These are phyloP conservation scores for Boloria selene DNA, from an alignment of 2,888 invertebrate species.

Conservation along the genomic window DNA sequence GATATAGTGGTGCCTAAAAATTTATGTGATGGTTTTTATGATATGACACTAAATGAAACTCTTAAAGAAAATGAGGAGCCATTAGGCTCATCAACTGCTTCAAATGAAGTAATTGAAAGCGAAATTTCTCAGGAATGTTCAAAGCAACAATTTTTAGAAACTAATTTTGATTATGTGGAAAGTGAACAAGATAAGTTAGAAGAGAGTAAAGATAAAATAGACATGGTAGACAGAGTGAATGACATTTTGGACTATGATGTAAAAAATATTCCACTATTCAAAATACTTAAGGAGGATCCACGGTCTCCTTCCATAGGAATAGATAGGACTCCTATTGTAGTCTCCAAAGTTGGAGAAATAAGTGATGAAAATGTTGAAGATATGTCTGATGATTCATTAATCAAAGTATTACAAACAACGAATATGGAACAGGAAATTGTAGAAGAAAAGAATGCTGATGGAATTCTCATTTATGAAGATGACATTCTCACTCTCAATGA, in stretches of 20 bases:
- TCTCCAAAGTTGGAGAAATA: conserved; percentile 54
- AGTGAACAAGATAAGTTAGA: conserved; percentile 52
- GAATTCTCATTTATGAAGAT: conserved; percentile 84
- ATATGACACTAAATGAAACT: conserved; percentile 65
- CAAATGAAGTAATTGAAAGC: conserved; percentile 66
- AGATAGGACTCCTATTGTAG: conserved; percentile 76
- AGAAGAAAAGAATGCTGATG: conserved; percentile 66
- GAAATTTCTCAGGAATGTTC: conserved; percentile 56
- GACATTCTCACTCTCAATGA: conserved; percentile 54
- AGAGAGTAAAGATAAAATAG: conserved; percentile 49
- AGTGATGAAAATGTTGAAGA: conserved; percentile 68
- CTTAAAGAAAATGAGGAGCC: conserved; percentile 63
- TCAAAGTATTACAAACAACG: conserved; percentile 68
- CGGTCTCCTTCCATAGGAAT: conserved; percentile 75
- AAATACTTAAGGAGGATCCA: conserved; percentile 69
- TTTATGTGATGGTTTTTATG: conserved; percentile 65
- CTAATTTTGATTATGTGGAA: conserved; percentile 84
- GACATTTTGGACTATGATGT: conserved; percentile 29
- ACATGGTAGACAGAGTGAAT: conserved; percentile 17
- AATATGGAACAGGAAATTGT: conserved; percentile 60
- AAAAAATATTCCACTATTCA: conserved; percentile 52
- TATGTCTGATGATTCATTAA: conserved; percentile 74
- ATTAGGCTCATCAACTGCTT: conserved; percentile 70
- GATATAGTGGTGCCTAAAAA: conserved; percentile 68
- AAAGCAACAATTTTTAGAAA: conserved; percentile 80